phyloP scores from a whole-genome alignment of 2,797 vertebrate species.

The Florisuga fusca region DNA sequence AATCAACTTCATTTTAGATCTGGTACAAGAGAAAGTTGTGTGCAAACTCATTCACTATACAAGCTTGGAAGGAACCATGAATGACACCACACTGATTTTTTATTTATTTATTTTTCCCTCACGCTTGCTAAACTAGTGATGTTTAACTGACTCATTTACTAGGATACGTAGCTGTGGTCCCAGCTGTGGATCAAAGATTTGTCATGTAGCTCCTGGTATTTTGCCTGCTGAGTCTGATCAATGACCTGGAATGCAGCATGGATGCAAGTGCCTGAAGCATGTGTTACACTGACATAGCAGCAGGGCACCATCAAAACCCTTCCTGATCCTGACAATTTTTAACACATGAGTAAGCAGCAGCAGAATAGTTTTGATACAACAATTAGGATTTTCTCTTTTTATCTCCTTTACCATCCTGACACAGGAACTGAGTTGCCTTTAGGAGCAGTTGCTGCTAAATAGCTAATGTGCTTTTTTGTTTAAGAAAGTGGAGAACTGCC shows the following conservation, averaged over 20 bases:
- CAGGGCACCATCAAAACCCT: constrained; percentile 88
- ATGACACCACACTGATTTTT: constrained; percentile 84
- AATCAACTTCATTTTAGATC: not conserved
- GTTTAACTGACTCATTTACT: constrained; percentile 90
- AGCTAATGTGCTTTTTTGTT: not conserved
- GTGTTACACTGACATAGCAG: constrained; percentile 88
- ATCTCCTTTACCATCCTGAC: constrained; percentile 74
- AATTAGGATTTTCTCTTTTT: constrained; percentile 79
- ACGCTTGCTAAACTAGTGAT: constrained; percentile 83
- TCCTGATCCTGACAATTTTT: constrained; percentile 84
- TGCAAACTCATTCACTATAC: not conserved
- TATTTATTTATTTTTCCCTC: constrained; percentile 37
- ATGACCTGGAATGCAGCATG: constrained; percentile 89
- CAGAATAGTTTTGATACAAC: constrained; percentile 77
- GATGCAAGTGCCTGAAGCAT: constrained; percentile 87
- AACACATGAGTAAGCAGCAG: constrained; percentile 90
- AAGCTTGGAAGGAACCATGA: constrained; percentile 82
- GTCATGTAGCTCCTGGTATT: constrained; percentile 82
- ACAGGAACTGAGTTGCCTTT: constrained; percentile 16
- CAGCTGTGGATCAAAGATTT: constrained; percentile 86
- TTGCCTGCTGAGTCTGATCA: constrained; percentile 84
- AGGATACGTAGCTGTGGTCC: constrained; percentile 87
- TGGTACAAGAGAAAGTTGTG: not conserved
- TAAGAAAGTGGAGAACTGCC: not conserved
- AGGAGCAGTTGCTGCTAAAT: constrained; percentile 25